Conservation (phyloP, 2,113 vertebrate genomes). For the Hydrochoerus hydrochaeris region DNA sequence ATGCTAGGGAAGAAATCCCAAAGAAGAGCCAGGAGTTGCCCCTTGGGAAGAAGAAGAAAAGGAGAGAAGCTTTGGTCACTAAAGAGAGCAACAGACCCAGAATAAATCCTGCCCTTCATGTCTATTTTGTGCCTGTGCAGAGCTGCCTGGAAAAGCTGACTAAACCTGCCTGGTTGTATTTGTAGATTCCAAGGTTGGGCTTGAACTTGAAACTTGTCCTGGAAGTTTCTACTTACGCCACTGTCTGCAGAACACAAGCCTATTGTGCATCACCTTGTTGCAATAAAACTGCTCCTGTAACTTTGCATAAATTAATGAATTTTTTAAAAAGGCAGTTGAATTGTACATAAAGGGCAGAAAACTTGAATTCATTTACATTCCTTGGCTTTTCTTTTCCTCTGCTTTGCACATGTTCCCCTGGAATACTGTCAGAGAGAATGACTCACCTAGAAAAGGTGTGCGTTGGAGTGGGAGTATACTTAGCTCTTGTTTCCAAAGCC, state of each 20-base stretch:
- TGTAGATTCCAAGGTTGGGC: background rate
- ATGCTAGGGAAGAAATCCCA: background rate
- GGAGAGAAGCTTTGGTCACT: background rate
- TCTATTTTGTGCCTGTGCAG: background rate
- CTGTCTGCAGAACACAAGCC: background rate
- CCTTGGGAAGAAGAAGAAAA: background rate
- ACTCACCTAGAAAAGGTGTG: background rate
- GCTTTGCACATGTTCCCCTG: background rate
- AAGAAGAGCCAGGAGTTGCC: background rate
- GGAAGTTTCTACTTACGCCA: background rate
- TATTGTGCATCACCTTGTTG: background rate
- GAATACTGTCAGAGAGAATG: background rate
- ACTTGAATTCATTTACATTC: background rate
- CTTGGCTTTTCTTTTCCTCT: background rate
- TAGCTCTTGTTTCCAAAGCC: background rate
- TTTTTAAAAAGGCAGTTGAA: background rate
- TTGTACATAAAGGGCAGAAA: background rate
- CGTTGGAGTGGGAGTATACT: background rate
- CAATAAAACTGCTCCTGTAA: background rate
- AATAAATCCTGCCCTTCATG: background rate
- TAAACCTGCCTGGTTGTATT: background rate
- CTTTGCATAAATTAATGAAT: background rate
- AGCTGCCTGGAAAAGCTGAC: background rate
- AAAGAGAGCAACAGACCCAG: background rate
- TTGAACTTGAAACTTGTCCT: background rate